These are phyloP conservation scores for Sphenopsis melanotis DNA, from an alignment of 2,797 vertebrate genomes.

Conservation along the genomic window DNA sequence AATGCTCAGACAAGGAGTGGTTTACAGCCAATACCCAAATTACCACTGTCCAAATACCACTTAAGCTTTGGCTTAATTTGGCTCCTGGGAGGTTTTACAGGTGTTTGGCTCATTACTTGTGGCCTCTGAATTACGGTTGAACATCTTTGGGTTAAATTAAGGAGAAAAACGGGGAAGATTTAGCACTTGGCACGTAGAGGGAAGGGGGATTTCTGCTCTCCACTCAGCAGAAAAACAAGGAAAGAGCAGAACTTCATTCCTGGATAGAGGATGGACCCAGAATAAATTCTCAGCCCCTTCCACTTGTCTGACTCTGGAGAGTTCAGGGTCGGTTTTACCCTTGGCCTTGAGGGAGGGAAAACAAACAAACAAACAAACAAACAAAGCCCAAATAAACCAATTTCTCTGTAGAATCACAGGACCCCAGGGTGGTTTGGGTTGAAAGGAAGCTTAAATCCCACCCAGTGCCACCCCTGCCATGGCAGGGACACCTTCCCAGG, in stretches of 20 bases:
- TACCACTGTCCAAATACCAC: not conserved
- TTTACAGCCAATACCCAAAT: not conserved
- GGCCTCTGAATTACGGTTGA: not conserved
- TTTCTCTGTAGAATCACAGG: not conserved
- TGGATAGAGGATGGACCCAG: not conserved
- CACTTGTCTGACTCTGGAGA: not conserved
- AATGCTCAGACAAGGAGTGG: not conserved
- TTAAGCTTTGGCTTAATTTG: not conserved
- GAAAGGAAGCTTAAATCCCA: not conserved
- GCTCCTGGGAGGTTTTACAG: not conserved
- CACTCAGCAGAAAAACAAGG: not conserved
- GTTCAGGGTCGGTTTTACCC: not conserved
- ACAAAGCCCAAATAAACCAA: not conserved
- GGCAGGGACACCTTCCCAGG: not conserved
- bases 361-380: not conserved
- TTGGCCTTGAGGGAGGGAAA: not conserved
- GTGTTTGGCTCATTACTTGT: not conserved
- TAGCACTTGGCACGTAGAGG: not conserved
- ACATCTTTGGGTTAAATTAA: not conserved
- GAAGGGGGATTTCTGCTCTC: not conserved
- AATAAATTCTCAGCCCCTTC: not conserved
- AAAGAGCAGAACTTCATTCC: not conserved
- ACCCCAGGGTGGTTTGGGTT: not conserved
- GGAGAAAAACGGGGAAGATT: not conserved
- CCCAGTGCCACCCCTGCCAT: fast-evolving